These are phyloP conservation scores for Panagrolaimus sp. DNA, from an alignment of 1,140 invertebrate genomes.

Conservation along the genomic window DNA sequence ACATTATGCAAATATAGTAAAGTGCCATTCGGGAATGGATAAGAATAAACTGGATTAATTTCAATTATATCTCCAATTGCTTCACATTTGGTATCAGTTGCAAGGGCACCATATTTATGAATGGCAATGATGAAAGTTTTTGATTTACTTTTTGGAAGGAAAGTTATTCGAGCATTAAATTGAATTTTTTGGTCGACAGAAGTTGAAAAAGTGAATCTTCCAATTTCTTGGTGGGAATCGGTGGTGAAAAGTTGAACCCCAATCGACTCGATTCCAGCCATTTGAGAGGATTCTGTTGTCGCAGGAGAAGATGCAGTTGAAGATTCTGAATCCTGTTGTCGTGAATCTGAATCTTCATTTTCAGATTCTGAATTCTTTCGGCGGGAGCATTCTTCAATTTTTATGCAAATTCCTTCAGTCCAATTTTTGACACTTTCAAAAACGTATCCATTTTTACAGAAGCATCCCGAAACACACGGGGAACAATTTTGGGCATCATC, in stretches of 20 bases:
- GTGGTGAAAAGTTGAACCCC: neutral
- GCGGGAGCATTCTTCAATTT: neutral
- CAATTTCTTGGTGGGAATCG: neutral
- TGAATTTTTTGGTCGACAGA: slow-evolving; percentile 3
- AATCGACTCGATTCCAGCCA: neutral
- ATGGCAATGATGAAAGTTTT: neutral
- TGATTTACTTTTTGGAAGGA: neutral
- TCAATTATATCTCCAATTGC: neutral
- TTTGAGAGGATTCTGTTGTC: neutral
- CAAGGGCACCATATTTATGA: neutral
- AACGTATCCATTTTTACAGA: slow-evolving; percentile 18
- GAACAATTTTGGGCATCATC: slow-evolving; percentile 8
- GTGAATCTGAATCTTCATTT: too few species aligned
- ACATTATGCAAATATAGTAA: neutral
- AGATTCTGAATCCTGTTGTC: neutral
- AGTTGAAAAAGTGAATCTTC: neutral
- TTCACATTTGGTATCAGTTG: neutral
- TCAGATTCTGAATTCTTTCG: too few species aligned
- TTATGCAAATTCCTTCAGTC: neutral
- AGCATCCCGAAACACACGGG: slow-evolving; percentile 10
- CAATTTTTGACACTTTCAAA: slow-evolving; percentile 11
- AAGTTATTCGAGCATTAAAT: neutral
- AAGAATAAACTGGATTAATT: slow-evolving; percentile 8
- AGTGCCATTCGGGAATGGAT: slow-evolving; percentile 14
- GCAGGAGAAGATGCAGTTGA: neutral